Evolutionary conservation across 2,113 vertebrate species (phyloP), one percentile per base, ranked within the genome.

Genomic region (Dendropsophus ebraccatus): DNA sequence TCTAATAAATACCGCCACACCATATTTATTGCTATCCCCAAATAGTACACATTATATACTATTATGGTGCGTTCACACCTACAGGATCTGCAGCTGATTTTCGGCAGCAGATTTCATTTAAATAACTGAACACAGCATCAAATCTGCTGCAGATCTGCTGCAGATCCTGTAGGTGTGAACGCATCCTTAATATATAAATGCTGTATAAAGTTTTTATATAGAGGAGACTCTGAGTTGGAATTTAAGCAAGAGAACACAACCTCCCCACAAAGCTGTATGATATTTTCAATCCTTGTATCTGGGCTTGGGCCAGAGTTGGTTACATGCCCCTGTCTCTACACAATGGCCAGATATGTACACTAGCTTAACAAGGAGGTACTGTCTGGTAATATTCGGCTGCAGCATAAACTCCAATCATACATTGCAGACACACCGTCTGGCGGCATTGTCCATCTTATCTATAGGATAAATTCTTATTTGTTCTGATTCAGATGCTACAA

Each of bases 401-500:
- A 28, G 45, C 17, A 62, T 81, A 62, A 58, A 81, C 78, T 81
- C 56, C 19, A 25, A 81, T 82, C 45, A 21, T 16, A 70, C 19
- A 69, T 6, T 50, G 60, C 28, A 82, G 80, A 82, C 41, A 14
- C 60, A 25, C 50, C 60, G 80, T 82, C 60, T 82, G 25, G 25
- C 56, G 14, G 28, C 62, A 52, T 50, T 70, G 62, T 69, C 45
- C 60, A 69, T 69, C 45, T 69, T 82, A 82, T 82, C 80, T 82
- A 21, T 50, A 52, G 69, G 80, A 82, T 82, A 67, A 69, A 50
- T 82, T 35, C 37, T 37, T 49, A 50, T 69, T 82, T 69, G 60
- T 82, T 70, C 25, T 49, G 60, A 82, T 82, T 82, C 47, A 70
- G 80, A 69, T 49, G 35, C 52, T 82, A 49, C 62, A 82, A 70